Conservation (phyloP, 1,140 invertebrate species). For the Psilanteris sp. region DNA sequence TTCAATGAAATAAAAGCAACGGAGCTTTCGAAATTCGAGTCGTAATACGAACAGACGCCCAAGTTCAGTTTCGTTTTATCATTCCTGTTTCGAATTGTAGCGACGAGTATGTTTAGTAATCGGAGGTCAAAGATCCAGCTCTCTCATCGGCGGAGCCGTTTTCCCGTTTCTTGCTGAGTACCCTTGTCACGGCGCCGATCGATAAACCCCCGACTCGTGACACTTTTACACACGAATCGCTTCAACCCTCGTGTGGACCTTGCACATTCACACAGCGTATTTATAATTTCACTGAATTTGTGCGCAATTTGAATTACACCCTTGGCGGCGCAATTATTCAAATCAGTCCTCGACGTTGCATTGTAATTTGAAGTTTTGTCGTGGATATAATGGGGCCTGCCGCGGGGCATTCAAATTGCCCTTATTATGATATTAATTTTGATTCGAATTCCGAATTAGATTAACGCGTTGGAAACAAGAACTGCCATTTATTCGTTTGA, state of each 20-base stretch:
- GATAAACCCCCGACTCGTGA: constrained; percentile 69
- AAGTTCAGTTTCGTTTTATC: constrained; percentile 8
- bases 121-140: constrained; percentile 69
- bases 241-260: constrained; percentile 48
- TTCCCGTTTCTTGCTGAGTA: constrained; percentile 73
- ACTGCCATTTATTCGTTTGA: too few species aligned
- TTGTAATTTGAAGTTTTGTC: too few species aligned
- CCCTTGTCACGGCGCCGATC: constrained; percentile 71
- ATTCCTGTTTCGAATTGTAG: constrained; percentile 26
- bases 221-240: constrained; percentile 66
- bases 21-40: not conserved
- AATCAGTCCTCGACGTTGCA: constrained; percentile 40
- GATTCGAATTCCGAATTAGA: constrained; percentile 6
- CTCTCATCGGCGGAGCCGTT: constrained; percentile 67
- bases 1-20: not conserved
- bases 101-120: constrained; percentile 56
- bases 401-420: too few species aligned
- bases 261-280: constrained; percentile 57
- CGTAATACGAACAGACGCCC: not conserved
- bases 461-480: too few species aligned
- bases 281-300: constrained; percentile 64
- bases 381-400: too few species aligned
- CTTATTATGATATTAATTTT: constrained; percentile 35
- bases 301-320: constrained; percentile 60
- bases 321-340: constrained; percentile 58